Evolutionary conservation across 2,797 vertebrate species (phyloP).

Genomic region (Tinamus major): DNA sequence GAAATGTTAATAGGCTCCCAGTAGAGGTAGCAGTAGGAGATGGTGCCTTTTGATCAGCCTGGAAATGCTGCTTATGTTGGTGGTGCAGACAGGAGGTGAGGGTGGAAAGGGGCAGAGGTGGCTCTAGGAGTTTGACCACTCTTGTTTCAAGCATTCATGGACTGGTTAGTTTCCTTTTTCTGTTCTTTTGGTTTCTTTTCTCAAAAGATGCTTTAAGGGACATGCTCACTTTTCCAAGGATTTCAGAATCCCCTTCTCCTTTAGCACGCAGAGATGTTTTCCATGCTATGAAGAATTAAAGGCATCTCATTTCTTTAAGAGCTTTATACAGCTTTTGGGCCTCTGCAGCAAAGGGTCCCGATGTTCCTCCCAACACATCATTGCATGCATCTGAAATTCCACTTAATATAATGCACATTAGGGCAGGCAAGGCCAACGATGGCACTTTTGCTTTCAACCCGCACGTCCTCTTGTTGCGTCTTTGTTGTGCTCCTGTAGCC

Average conservation of each 20-base stretch:
- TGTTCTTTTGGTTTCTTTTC: background rate
- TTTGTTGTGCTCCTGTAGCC: background rate
- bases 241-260: background rate
- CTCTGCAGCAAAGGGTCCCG: background rate
- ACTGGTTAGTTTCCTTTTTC: conserved; percentile 35
- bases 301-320: background rate
- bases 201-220: background rate
- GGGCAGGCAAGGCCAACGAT: background rate
- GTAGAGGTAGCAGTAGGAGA: conserved; percentile 1
- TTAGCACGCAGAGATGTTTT: background rate
- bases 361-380: background rate
- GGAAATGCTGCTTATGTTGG: conserved; percentile 41
- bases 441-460: conserved; percentile 23
- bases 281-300: background rate
- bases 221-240: background rate
- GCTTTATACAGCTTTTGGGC: background rate
- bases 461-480: background rate
- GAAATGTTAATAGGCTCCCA: conserved; percentile 42
- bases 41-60: conserved; percentile 51
- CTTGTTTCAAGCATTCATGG: conserved; percentile 22
- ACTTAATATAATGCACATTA: background rate
- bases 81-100: conserved; percentile 6
- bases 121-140: conserved; percentile 19
- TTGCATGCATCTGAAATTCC: background rate
- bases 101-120: background rate